These are phyloP conservation scores for Artemisiospiza belli DNA, from an alignment of 2,113 vertebrate species.

Conservation along the genomic window DNA sequence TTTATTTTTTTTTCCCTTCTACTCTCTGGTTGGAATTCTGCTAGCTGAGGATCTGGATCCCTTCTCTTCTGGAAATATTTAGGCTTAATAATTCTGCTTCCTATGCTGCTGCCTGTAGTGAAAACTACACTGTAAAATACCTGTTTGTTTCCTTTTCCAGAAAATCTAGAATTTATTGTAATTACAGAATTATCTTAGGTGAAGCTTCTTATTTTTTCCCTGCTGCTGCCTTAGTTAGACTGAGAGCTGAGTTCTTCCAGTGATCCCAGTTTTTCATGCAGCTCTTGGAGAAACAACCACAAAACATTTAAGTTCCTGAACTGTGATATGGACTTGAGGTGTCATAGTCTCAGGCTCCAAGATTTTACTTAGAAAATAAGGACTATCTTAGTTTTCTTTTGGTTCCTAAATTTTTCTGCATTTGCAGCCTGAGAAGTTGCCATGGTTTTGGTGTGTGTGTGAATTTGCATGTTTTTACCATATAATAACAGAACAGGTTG, in stretches of 20 bases:
- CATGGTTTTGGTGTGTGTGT: neutral
- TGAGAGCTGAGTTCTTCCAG: neutral
- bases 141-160: neutral
- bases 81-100: neutral
- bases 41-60: neutral
- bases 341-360: neutral
- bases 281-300: neutral
- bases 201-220: neutral
- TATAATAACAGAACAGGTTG: neutral
- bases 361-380: neutral
- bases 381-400: neutral
- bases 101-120: neutral
- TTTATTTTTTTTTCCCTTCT: neutral
- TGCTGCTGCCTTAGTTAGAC: neutral
- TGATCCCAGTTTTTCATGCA: neutral
- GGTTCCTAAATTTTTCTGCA: neutral
- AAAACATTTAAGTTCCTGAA: neutral
- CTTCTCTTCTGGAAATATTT: neutral
- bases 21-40: neutral
- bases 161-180: neutral
- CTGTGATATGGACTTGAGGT: neutral
- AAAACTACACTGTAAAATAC: neutral
- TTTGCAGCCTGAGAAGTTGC: neutral
- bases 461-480: neutral
- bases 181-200: neutral